Percentiles rank a stretch among this genome's conserved stretches.
Conservation (phyloP, 2,113 vertebrate genomes). For the Mormyrus lacerda region DNA sequence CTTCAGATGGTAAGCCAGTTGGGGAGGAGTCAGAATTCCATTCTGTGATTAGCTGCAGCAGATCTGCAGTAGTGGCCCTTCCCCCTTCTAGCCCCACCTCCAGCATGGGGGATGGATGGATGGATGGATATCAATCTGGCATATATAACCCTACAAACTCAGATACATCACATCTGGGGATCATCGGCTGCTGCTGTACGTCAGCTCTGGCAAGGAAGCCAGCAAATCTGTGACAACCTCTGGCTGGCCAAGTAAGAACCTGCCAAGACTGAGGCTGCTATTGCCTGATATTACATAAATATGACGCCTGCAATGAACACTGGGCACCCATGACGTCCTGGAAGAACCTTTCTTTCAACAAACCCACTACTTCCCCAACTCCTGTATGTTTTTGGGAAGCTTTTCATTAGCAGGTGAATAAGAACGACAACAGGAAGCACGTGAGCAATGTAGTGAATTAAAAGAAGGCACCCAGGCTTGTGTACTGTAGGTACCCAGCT, state of each 20-base stretch:
- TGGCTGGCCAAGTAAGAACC: background rate
- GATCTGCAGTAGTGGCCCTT: no score
- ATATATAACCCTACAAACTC: background rate
- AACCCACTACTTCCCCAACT: background rate
- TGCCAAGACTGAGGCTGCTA: background rate
- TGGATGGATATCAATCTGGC: background rate
- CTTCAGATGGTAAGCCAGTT: background rate
- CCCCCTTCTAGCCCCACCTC: background rate
- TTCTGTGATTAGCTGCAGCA: background rate
- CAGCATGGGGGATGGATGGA: background rate
- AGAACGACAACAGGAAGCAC: background rate
- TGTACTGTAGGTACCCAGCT: no score
- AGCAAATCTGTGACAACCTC: background rate
- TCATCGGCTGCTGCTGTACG: background rate
- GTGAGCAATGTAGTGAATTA: background rate
- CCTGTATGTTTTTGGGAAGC: background rate
- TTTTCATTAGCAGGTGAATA: background rate
- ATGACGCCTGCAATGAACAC: background rate
- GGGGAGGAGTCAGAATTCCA: background rate
- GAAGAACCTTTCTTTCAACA: background rate
- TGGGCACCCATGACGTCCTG: background rate
- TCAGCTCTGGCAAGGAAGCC: background rate
- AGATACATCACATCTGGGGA: background rate
- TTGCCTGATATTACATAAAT: background rate
- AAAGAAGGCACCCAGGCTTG: background rate